Evolutionary conservation across 2,797 vertebrate species (phyloP).

Genomic region (Alectoris magna): DNA sequence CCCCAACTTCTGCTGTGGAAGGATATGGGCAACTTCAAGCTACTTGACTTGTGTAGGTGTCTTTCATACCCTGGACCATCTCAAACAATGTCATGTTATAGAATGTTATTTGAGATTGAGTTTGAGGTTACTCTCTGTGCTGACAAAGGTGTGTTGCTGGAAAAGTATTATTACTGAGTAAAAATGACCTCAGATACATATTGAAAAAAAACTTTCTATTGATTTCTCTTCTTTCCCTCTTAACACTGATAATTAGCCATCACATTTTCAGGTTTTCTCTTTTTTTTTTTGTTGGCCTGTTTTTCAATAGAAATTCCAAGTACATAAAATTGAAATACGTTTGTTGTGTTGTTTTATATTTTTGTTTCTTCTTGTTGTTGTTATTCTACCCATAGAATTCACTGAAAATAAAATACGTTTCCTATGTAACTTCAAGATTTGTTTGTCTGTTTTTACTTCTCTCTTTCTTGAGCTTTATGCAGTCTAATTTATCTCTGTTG

Average conservation of each 20-base stretch:
- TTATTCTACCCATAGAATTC: neutral
- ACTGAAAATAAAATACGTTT: neutral
- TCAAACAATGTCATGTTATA: accelerated
- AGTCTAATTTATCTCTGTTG: neutral
- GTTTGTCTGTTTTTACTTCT: neutral
- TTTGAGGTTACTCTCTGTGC: neutral
- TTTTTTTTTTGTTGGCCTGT: neutral
- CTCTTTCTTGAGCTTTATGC: neutral
- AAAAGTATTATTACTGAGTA: neutral
- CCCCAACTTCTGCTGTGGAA: neutral
- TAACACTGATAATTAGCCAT: neutral
- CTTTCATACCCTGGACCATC: neutral
- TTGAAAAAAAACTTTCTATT: accelerated
- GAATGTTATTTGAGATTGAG: neutral
- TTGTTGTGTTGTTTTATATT: neutral
- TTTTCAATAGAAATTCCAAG: neutral
- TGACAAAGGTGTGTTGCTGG: neutral
- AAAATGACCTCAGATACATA: accelerated
- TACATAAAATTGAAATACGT: neutral
- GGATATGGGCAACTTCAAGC: neutral
- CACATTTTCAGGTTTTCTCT: too few relatives aligned
- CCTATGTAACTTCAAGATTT: neutral
- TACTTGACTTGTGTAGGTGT: accelerated
- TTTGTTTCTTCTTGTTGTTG: neutral
- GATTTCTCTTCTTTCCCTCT: neutral